These are phyloP conservation scores for Chironomus riparius DNA, from an alignment of 2,888 invertebrate species.

Conservation along the genomic window DNA sequence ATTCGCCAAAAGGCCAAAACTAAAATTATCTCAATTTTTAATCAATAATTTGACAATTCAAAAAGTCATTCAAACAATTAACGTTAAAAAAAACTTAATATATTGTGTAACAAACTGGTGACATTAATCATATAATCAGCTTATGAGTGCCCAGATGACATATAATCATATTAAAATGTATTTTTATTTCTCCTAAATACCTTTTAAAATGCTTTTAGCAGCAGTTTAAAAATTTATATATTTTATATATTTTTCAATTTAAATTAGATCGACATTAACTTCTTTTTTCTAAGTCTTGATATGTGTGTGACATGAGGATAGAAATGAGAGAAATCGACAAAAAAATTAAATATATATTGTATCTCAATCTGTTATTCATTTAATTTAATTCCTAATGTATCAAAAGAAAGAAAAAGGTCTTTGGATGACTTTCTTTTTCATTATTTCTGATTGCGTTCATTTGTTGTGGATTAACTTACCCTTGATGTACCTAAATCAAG, in stretches of 20 bases:
- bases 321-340: neutral
- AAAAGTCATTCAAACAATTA: neutral
- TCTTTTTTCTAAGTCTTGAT: neutral
- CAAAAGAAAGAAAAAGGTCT: no score
- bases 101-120: conserved; percentile 23
- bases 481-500: no score
- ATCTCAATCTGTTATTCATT: neutral
- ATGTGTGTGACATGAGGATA: neutral
- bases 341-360: no score
- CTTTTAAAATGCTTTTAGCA: neutral
- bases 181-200: neutral
- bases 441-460: no score
- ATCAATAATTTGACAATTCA: neutral
- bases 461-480: no score
- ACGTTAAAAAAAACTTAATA: neutral
- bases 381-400: neutral
- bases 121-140: conserved; percentile 26
- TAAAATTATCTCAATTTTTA: neutral
- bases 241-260: neutral
- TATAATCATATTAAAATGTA: conserved; percentile 19
- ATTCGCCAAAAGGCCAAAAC: no score
- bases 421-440: neutral
- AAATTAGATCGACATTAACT: neutral
- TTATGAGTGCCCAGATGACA: conserved; percentile 25
- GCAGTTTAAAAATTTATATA: neutral